phyloP scores from a whole-genome alignment of 2,888 invertebrate genomes.

The Sarcophaga variegata region DNA sequence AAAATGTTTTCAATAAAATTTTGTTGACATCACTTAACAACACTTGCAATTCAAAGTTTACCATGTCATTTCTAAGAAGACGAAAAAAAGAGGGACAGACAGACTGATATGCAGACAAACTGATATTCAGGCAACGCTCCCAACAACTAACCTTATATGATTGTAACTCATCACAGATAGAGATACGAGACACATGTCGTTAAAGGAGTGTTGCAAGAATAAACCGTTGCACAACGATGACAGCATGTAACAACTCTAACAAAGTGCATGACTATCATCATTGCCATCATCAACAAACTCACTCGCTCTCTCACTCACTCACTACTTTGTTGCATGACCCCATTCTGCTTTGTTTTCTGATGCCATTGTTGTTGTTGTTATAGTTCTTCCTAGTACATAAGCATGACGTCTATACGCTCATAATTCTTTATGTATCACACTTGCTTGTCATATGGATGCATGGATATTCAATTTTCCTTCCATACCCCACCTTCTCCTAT shows the following conservation, averaged over 20 bases:
- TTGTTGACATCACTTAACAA: not conserved
- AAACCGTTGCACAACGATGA: constrained; percentile 26
- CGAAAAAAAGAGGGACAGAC: not conserved
- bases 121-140: not conserved
- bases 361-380: constrained; percentile 12
- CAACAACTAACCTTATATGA: not conserved
- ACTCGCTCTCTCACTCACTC: not conserved
- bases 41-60: constrained; percentile 18
- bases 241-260: constrained; percentile 33
- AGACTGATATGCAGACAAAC: not conserved
- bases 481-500: too few species aligned
- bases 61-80: not conserved
- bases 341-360: constrained; percentile 46
- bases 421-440: not conserved
- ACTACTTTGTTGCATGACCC: constrained; percentile 63
- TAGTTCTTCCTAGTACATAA: constrained; percentile 15
- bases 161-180: constrained; percentile 13
- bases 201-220: constrained; percentile 4
- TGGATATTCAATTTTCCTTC: too few species aligned
- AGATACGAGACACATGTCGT: constrained; percentile 9
- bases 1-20: not conserved
- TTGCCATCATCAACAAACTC: not conserved
- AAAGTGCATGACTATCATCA: constrained; percentile 30
- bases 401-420: not conserved
- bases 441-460: not conserved